Conservation (phyloP, 92 coral and sea anemone species). For the Epizoanthus illoricatus region DNA sequence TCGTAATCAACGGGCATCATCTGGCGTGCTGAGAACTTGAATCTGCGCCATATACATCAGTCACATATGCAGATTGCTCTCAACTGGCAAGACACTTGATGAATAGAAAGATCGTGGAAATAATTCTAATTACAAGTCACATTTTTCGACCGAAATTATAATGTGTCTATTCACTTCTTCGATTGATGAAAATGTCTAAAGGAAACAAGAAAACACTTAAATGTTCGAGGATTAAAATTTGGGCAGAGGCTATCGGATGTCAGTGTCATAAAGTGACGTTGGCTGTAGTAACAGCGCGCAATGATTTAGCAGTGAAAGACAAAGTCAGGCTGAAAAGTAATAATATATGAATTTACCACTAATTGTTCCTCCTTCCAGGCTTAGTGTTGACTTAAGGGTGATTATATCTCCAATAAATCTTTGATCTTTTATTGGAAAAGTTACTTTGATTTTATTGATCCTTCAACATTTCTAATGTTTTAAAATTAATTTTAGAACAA, state of each 20-base stretch:
- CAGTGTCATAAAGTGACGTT: neutral
- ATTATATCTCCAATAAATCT: slow-evolving; percentile 1
- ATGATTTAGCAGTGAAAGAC: neutral
- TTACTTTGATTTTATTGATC: too few relatives aligned
- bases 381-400: neutral
- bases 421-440: neutral
- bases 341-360: neutral
- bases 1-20: neutral
- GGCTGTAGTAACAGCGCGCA: neutral
- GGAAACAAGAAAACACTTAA: slow-evolving; percentile 12
- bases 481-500: neutral
- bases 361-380: neutral
- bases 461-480: neutral
- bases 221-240: slow-evolving; percentile 6
- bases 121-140: slow-evolving; percentile 18
- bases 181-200: slow-evolving; percentile 4
- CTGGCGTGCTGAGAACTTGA: neutral
- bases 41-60: neutral
- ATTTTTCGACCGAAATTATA: neutral
- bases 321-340: neutral
- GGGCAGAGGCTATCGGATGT: slow-evolving; percentile 20
- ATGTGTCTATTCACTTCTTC: slow-evolving; percentile 9
- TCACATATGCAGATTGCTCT: neutral
- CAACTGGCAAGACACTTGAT: neutral
- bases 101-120: neutral